Base-by-base conservation (phyloP, 2,797 vertebrate genomes). In the Rhabdomys pumilio region DNA sequence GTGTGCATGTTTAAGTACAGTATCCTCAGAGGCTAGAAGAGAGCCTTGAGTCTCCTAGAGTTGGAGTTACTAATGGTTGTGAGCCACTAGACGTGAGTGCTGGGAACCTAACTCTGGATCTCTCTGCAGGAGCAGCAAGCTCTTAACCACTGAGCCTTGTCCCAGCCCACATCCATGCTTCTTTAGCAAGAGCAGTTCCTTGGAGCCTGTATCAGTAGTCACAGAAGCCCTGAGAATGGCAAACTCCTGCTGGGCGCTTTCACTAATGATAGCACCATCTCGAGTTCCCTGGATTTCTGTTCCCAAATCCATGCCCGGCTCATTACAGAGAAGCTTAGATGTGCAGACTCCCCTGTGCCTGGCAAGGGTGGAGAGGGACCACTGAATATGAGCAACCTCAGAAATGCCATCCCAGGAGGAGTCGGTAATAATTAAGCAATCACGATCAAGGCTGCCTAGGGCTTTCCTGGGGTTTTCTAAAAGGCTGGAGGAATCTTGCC, bases 401-500 rank as follows among this genome's bases (percentile, higher is more conserved):
- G 47, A 67, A 44, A 13, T 1, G 38, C 84, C 89, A 76, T 73
- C 94, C 79, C 77, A 38, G 12, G 76, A 38, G 92, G 79, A 55
- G n/a, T 76, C 11, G 10, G 22, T 77, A 85, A 53, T 96, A 86
- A 96, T 94, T 87, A 89, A 96, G 77, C 34, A 26, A 29, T 89
- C 91, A 75, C 20, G 67, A 89, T 93, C 92, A 93, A 88, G 82
- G 90, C 57, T 81, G 2, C 6, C 93, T 73, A 19, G 34, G 92
- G 63, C 95, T 69, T 95, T 91, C 75, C 90, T 34, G 90, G 69
- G 50, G 91, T 41, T 95, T 90, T 96, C 89, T 85, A n/a, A 92
- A 91, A 93, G 84, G 41, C 97, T 94, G 95, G 80, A 95, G 95
- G 94, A 97, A 85, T 81, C 87, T 96, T 96, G 96, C 98, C 96